Evolutionary conservation across 2,888 invertebrate genomes (phyloP), one percentile per base, ranked within the genome.

Genomic region (Pycnomerus fuliginosus): DNA sequence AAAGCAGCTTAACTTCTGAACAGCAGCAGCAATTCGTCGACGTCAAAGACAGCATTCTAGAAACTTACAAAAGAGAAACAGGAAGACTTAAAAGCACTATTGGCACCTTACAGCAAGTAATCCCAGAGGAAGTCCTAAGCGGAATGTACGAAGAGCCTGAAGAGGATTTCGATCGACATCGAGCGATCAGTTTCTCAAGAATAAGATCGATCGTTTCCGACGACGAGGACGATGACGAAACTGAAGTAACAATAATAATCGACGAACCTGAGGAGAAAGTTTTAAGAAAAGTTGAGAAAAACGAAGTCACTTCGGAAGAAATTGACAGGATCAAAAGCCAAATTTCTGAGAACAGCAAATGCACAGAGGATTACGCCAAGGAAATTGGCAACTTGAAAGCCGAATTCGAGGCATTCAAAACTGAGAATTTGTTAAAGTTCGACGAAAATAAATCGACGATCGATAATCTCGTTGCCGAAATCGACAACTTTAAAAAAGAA

Each of bases 371-470:
- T n/a, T n/a, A n/a, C n/a, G n/a, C n/a, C n/a, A n/a, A n/a, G n/a
- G n/a, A n/a, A n/a, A n/a, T n/a, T n/a, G n/a, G n/a, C n/a, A n/a
- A n/a, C n/a, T n/a, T n/a, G n/a, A n/a, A n/a, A n/a, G n/a, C n/a
- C n/a, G n/a, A n/a, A n/a, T n/a, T n/a, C n/a, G n/a, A n/a, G 24
- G 10, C 53, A 58, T 40, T 44, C 27, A 44, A 22, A 39, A 34
- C n/a, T n/a, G n/a, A n/a, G n/a, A n/a, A n/a, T n/a, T n/a, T n/a
- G n/a, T n/a, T n/a, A n/a, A n/a, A n/a, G n/a, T n/a, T n/a, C n/a
- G n/a, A n/a, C n/a, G n/a, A n/a, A n/a, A n/a, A n/a, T n/a, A n/a
- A n/a, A n/a, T n/a, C n/a, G n/a, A n/a, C n/a, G n/a, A n/a, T n/a
- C n/a, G n/a, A n/a, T n/a, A n/a, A n/a, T n/a, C n/a, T n/a, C n/a